Evolutionary conservation across 2,797 vertebrate species (phyloP), one percentile per base, ranked within the genome.

Genomic region (Clarias pachynema): DNA sequence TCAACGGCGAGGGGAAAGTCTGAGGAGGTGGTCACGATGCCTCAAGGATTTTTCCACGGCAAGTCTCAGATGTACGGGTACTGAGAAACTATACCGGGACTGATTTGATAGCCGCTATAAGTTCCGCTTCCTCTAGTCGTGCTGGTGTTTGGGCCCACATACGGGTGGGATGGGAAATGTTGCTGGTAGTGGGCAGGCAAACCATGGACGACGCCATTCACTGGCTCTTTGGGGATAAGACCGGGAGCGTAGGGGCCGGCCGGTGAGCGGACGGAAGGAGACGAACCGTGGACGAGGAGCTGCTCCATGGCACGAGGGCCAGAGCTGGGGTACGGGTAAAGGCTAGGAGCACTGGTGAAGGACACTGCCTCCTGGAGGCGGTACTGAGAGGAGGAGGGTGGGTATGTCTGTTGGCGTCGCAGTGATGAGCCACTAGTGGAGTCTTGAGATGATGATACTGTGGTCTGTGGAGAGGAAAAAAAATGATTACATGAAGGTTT

Each of bases 71-170:
- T 95, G 93, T 99, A 99, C 0, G 98, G 97, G 92, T 98, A 99
- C 94, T 99, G 97, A 85, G 97, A 92, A 90, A 99, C 96, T 92
- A 98, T 97, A 31, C 97, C 95, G 20, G 97, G 98, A 92, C 98
- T 99, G 85, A 99, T 95, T 86, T 97, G 98, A 92, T 98, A 99
- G 95, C 97, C 96, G 92, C 95, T 94, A 93, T 98, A 99, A 86
- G 97, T 96, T 89, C 97, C 93, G 78, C 95, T 73, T 74, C 84
- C 89, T 85, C 87, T 85, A 70, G 84, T 95, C 91, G 95, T 95
- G 91, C 95, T 94, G 90, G 96, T 95, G 90, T 95, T 96, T 62
- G 95, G 94, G 92, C 95, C 97, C 62, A 97, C 94, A 62, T 98
- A 97, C 86, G 98, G 97, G 59, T 91, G 93, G 22, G 93, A 49